Evolutionary conservation across 2,797 vertebrate species (phyloP), one percentile per base, ranked within the genome.

Genomic region (Sebastes hubbsi): DNA sequence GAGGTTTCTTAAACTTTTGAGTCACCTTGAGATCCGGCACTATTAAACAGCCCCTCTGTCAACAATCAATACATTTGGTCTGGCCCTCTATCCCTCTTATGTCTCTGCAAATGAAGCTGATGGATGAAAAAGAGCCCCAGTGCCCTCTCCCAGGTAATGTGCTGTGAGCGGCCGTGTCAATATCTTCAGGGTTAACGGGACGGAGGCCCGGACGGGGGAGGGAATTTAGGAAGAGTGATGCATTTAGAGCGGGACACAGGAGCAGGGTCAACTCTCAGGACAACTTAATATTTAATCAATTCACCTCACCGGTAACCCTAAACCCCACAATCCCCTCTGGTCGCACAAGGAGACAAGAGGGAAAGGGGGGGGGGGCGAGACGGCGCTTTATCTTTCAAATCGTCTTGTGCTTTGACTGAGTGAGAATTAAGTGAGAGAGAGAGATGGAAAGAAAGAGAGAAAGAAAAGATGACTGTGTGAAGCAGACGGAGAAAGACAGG

Each of bases 241-340:
- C 56, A 66, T 85, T 77, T 65, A 69, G 66, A 82, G 82, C 12
- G 11, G 84, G 83, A 87, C 72, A 82, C 65, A 63, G 82, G 87
- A 85, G 38, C 32, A 34, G 78, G 88, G 92, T 94, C 94, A 88
- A 81, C 90, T 90, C 91, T 91, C 84, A 90, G 90, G 85, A 92
- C 91, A 89, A 75, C 85, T 95, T 92, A 94, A 95, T 94, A 94
- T 96, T 95, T 95, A 94, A 96, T 95, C 88, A 94, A 72, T 65
- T 86, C 54, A 56, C 79, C 82, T 65, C 87, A 82, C 69, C 25
- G 38, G 94, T 78, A 94, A 95, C 91, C 72, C 81, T 83, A 94
- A 89, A 93, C 93, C 84, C 85, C 85, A 81, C 86, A 82, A 88
- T 75, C 75, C 89, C 83, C 86, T 62, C 38, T 52, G 91, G 81